Base-by-base conservation (phyloP, 2,113 vertebrate species). In the Pelusios castaneus region DNA sequence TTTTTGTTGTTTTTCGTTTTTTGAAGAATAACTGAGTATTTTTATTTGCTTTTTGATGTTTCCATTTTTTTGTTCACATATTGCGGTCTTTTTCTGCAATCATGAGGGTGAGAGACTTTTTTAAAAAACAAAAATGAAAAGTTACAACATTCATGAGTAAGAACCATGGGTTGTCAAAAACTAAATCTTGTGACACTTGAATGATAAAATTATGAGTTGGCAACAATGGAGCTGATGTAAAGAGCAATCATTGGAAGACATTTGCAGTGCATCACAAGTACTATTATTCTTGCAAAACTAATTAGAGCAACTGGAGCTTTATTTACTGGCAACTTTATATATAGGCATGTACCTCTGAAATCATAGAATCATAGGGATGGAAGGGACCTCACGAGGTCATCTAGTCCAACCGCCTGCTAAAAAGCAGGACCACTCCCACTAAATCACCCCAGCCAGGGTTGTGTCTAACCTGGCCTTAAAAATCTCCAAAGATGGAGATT, bases 101-200 rank as follows among this genome's bases (percentile, higher is more conserved):
- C 51, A 55, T 25, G 54, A 19, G 38, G 67, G 43, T 12, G 31
- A 67, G 38, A 75, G 4, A 2, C 0, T 10, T 2, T 2, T 4
- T 0, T 14, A 9, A 52, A 52, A 17, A 47, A 47, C 47, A 63
- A 60, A 60, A n/a, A n/a, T n/a, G 60, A 8, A 67, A n/a, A 7
- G 2, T 14, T n/a, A 19, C 8, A n/a, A 9, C 4, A 16, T 8
- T 17, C 31, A 67, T n/a, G 8, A 17, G 13, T n/a, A 34, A n/a
- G 34, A 67, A 14, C 34, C n/a, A 19, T 67, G 60, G 8, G 31
- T 67, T 67, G 14, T 67, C 34, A 19, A 52, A 52, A 52, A 5
- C 34, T 67, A 67, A n/a, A 67, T 67, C 8, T n/a, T 17, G 34
- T 9, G 4, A 67, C 14, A 67, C 31, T 34, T 34, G 34, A 67